Percentiles rank a stretch among this genome's conserved stretches.
Evolutionary conservation across 2,113 vertebrate genomes (phyloP).

Genomic region (Eublepharis macularius): DNA sequence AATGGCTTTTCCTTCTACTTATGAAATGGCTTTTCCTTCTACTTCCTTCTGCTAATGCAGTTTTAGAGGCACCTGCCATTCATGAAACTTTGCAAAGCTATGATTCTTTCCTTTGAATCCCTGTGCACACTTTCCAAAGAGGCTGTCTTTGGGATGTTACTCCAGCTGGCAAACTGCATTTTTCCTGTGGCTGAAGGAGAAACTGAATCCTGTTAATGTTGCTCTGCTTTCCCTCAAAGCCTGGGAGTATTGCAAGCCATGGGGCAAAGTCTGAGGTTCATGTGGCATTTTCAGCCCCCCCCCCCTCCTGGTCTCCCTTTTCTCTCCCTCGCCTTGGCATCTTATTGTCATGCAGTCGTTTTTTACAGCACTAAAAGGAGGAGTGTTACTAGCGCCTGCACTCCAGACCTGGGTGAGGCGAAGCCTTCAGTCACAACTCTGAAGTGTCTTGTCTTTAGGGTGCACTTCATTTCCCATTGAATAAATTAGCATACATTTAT

Average conservation of each 20-base stretch:
- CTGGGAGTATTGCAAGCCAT: not conserved
- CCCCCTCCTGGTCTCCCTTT: not conserved
- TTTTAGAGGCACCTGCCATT: no score
- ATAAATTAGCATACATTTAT: slow-evolving; percentile 67
- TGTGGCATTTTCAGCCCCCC: not conserved
- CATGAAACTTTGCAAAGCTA: no score
- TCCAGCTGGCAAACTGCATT: no score
- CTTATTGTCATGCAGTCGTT: slow-evolving; percentile 24
- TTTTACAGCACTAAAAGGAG: not conserved
- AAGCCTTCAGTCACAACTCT: slow-evolving; percentile 32
- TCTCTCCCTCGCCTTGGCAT: not conserved
- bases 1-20: no score
- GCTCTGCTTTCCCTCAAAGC: no score
- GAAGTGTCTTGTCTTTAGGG: slow-evolving; percentile 36
- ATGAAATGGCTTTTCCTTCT: no score
- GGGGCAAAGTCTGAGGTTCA: not conserved
- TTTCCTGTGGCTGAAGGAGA: not conserved
- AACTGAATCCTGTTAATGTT: rapidly evolving
- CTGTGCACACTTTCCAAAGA: not conserved
- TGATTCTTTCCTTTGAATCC: not conserved
- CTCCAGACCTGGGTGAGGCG: slow-evolving; percentile 18
- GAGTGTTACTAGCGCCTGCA: slow-evolving; percentile 5
- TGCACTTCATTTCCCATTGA: slow-evolving; percentile 54
- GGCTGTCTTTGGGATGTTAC: not conserved
- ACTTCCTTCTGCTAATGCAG: not conserved